Evolutionary conservation across 2,113 vertebrate genomes (phyloP).

Genomic region (Oryctolagus cuniculus): DNA sequence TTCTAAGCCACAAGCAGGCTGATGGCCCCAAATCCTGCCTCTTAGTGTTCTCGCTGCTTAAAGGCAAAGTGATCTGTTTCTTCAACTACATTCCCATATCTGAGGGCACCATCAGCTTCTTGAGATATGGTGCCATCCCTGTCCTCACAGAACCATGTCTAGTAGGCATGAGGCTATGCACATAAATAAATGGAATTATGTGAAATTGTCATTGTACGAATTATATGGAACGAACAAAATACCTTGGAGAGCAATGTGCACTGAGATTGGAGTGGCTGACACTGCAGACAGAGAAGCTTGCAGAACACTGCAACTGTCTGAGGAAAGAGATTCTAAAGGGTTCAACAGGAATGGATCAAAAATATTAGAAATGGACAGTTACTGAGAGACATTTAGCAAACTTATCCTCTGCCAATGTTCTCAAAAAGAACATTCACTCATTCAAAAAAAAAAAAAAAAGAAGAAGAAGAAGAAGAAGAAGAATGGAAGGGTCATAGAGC

Average conservation of each 20-base stretch:
- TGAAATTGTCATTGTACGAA: background rate
- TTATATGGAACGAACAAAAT: no score
- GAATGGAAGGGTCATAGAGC: background rate
- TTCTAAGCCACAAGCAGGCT: no score
- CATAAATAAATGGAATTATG: background rate
- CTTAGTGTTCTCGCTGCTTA: background rate
- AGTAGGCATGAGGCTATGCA: background rate
- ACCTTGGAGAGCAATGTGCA: background rate
- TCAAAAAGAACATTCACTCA: constrained; percentile 9
- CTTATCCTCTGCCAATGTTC: background rate
- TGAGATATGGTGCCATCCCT: background rate
- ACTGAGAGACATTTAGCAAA: background rate
- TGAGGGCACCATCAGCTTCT: background rate
- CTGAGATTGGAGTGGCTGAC: background rate
- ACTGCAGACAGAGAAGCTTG: background rate
- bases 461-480: background rate
- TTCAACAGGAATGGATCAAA: background rate
- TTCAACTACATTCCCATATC: background rate
- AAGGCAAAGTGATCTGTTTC: background rate
- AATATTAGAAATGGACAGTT: background rate
- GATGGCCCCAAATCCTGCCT: background rate
- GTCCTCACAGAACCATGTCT: background rate
- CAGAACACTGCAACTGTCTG: background rate
- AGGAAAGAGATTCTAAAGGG: background rate
- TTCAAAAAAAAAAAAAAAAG: background rate